Evolutionary conservation across 1,140 invertebrate species (phyloP).

Genomic region (Drosophila jambulina): DNA sequence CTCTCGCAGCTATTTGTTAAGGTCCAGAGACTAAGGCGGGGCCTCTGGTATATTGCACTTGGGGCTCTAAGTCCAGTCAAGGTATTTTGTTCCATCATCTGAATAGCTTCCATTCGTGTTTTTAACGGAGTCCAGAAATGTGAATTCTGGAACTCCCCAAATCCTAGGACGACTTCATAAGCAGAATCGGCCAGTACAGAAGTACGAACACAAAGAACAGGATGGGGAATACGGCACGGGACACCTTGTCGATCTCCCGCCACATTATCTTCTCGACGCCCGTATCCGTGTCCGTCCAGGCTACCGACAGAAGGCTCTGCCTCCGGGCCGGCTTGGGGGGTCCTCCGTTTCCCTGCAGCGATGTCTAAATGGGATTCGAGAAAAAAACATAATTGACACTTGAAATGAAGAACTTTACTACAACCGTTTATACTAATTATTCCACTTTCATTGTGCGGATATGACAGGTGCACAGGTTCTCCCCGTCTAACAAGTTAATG

Average conservation of each 20-base stretch:
- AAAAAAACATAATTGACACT: slow-evolving; percentile 4
- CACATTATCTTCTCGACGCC: slow-evolving; percentile 89
- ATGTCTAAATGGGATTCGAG: slow-evolving; percentile 57
- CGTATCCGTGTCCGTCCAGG: slow-evolving; percentile 88
- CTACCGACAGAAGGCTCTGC: slow-evolving; percentile 85
- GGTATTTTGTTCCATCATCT: slow-evolving; percentile 25
- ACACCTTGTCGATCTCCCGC: slow-evolving; percentile 89
- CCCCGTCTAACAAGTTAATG: slow-evolving; percentile 27
- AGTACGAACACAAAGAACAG: slow-evolving; percentile 91
- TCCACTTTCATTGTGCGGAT: slow-evolving; percentile 12
- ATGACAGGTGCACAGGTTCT: slow-evolving; percentile 54
- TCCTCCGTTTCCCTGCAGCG: slow-evolving; percentile 81
- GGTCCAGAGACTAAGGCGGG: slow-evolving; percentile 9
- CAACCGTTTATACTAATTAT: not conserved
- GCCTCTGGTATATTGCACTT: slow-evolving; percentile 41
- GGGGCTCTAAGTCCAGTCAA: slow-evolving; percentile 33
- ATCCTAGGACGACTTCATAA: slow-evolving; percentile 88
- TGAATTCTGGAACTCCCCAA: slow-evolving; percentile 83
- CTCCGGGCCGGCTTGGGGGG: slow-evolving; percentile 80
- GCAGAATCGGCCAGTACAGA: slow-evolving; percentile 90
- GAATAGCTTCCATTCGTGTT: slow-evolving; percentile 20
- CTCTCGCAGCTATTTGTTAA: slow-evolving; percentile 3
- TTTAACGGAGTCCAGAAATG: slow-evolving; percentile 84
- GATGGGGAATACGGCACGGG: slow-evolving; percentile 90
- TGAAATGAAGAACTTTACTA: not conserved